Conservation (phyloP, 2,113 vertebrate genomes). For the Panthera uncia region DNA sequence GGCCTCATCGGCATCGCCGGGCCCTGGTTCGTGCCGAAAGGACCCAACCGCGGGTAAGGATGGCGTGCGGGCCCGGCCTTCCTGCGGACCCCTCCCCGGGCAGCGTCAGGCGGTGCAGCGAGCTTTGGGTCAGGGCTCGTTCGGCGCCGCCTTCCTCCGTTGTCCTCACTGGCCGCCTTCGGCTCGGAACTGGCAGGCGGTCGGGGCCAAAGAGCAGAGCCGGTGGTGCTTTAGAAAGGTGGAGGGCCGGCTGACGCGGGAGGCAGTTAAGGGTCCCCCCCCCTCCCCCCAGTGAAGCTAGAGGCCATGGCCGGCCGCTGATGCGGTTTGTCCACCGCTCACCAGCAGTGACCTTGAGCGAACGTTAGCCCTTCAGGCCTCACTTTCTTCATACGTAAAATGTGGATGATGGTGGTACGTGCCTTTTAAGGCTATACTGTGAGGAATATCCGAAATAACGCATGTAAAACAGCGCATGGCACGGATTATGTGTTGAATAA, state of each 20-base stretch:
- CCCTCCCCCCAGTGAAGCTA: background rate
- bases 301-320: background rate
- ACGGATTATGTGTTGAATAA: background rate
- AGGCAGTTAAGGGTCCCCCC: background rate
- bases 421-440: background rate
- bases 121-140: background rate
- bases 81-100: background rate
- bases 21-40: conserved; percentile 98
- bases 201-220: background rate
- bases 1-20: conserved; percentile 94
- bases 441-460: background rate
- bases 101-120: background rate
- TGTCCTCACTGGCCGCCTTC: background rate
- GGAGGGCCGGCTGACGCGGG: background rate
- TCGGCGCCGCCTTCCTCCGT: background rate
- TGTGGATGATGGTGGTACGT: background rate
- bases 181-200: background rate
- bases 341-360: background rate
- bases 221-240: background rate
- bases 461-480: background rate
- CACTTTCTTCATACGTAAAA: background rate
- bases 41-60: conserved; percentile 96
- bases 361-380: background rate
- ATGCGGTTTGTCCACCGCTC: background rate
- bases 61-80: background rate